Conservation (phyloP, 2,113 vertebrate genomes). For the Egretta garzetta region DNA sequence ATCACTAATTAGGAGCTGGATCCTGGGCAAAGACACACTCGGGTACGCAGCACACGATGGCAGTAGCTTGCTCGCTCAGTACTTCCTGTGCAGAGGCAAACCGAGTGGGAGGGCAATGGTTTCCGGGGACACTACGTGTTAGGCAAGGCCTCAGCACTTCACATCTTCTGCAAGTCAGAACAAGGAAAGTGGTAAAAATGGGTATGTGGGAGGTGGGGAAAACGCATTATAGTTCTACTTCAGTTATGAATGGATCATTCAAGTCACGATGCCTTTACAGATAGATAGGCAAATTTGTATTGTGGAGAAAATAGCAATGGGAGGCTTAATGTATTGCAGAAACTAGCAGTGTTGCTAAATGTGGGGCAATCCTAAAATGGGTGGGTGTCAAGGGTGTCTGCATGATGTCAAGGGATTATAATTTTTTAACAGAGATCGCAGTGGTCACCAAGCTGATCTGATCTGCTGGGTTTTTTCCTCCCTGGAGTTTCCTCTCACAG, state of each 20-base stretch:
- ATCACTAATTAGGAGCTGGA: not conserved
- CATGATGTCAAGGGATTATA: not conserved
- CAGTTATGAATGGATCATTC: constrained; percentile 5
- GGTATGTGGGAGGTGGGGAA: not conserved
- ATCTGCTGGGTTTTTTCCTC: not conserved
- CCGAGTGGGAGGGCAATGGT: not conserved
- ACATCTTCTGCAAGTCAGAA: constrained; percentile 44
- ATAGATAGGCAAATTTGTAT: not conserved
- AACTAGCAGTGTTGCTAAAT: not conserved
- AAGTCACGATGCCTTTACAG: not conserved
- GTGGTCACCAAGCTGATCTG: not conserved
- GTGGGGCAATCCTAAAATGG: not conserved
- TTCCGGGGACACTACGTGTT: not conserved
- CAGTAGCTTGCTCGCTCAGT: not conserved
- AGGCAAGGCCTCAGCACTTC: constrained; percentile 5
- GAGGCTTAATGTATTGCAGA: not conserved
- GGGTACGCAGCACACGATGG: fast-evolving
- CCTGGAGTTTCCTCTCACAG: not conserved
- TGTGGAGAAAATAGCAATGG: not conserved
- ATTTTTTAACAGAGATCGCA: not conserved
- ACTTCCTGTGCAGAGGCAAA: not conserved
- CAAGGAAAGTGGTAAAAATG: constrained; percentile 25
- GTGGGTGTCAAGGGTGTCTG: not conserved
- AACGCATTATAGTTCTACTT: constrained; percentile 14
- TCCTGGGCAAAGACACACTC: not conserved